phyloP scores from a whole-genome alignment of 2,797 vertebrate species.

The Gobionotothen gibberifrons region DNA sequence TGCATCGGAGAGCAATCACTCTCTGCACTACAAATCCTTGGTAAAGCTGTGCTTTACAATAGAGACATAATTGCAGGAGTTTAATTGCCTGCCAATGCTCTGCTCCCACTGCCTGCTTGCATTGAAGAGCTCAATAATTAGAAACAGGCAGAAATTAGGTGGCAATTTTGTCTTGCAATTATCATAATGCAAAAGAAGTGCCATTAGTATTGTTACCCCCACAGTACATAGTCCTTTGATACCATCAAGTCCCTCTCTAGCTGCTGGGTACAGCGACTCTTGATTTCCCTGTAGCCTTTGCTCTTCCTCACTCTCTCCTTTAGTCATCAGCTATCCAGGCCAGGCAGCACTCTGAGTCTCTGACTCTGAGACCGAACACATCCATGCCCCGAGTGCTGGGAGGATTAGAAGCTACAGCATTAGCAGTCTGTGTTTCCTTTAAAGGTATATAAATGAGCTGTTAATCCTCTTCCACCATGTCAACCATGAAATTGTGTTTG shows the following conservation, averaged over 20 bases:
- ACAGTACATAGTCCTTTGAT: slow-evolving; percentile 81
- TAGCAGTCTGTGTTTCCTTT: slow-evolving; percentile 76
- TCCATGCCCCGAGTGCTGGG: slow-evolving; percentile 61
- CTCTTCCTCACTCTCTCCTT: slow-evolving; percentile 74
- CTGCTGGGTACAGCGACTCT: slow-evolving; percentile 78
- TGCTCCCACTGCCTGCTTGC: slow-evolving; percentile 82
- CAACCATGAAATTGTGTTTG: slow-evolving; percentile 82
- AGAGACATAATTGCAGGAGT: slow-evolving; percentile 88
- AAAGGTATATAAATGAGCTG: slow-evolving; percentile 81
- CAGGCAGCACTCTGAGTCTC: slow-evolving; percentile 64
- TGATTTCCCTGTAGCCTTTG: slow-evolving; percentile 82
- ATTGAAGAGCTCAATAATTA: slow-evolving; percentile 88
- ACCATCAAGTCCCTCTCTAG: slow-evolving; percentile 77
- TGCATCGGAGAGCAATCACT: slow-evolving; percentile 83
- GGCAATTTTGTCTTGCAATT: slow-evolving; percentile 88
- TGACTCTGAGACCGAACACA: slow-evolving; percentile 72
- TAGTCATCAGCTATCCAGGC: slow-evolving; percentile 74
- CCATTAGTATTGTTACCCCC: slow-evolving; percentile 83
- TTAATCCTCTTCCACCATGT: slow-evolving; percentile 79
- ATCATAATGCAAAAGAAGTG: slow-evolving; percentile 88
- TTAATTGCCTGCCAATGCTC: slow-evolving; percentile 88
- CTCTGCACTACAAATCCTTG: slow-evolving; percentile 83
- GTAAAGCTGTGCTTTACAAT: slow-evolving; percentile 86
- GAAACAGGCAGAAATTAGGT: slow-evolving; percentile 85
- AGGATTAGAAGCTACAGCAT: slow-evolving; percentile 77